Evolutionary conservation across 2,797 vertebrate species (phyloP).

Genomic region (Arvicola amphibius): DNA sequence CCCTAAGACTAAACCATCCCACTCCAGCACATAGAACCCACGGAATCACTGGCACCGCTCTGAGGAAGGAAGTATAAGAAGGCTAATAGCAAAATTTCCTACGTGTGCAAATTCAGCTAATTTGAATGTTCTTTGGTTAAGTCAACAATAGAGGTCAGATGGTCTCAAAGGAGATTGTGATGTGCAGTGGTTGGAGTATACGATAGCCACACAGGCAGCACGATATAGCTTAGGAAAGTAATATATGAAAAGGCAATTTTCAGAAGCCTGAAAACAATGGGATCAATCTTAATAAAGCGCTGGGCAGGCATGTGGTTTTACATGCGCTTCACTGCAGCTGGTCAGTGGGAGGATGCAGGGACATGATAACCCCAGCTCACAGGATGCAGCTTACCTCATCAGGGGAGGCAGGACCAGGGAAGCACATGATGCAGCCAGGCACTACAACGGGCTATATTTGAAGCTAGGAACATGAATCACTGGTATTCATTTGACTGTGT

Average conservation of each 20-base stretch:
- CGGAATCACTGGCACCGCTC: background rate
- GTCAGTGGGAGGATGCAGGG: background rate
- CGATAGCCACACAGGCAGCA: background rate
- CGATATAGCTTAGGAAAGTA: background rate
- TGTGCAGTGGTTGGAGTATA: background rate
- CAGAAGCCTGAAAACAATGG: background rate
- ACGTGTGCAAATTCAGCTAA: background rate
- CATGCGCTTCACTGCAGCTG: background rate
- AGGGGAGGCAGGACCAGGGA: background rate
- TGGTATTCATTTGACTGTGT: background rate
- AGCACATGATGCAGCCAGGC: background rate
- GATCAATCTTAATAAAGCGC: background rate
- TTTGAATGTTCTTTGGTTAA: background rate
- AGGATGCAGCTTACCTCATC: background rate
- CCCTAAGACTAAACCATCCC: background rate
- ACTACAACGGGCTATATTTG: background rate
- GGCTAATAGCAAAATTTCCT: background rate
- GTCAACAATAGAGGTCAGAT: background rate
- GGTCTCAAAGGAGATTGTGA: background rate
- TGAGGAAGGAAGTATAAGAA: background rate
- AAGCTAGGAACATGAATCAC: background rate
- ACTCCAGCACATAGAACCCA: background rate
- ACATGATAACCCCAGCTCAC: background rate
- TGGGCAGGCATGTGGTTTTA: background rate
- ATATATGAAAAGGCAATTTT: background rate